A percentile compares a stretch with the other conserved stretches of the same genome.
phyloP scores from a whole-genome alignment of 2,113 vertebrate species.

The Arizona elegans region DNA sequence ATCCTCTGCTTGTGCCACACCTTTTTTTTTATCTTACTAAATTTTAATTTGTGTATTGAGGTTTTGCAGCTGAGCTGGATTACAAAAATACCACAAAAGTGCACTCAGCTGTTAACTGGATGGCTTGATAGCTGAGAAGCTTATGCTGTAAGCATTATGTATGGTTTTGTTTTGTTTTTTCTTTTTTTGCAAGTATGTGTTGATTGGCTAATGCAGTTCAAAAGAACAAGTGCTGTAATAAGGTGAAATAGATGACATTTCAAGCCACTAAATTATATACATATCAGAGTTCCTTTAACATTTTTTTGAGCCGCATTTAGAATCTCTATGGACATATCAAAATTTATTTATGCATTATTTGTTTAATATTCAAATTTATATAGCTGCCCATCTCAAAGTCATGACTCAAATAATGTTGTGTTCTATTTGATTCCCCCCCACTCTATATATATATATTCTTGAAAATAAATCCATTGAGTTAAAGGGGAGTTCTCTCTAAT shows the following conservation, averaged over 20 bases:
- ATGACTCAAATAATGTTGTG: background rate
- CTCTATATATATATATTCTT: background rate
- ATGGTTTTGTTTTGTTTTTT: constrained; percentile 23
- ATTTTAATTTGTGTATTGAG: constrained; percentile 46
- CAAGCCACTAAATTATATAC: constrained; percentile 59
- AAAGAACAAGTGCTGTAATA: constrained; percentile 40
- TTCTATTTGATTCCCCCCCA: background rate
- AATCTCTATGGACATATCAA: constrained; percentile 21
- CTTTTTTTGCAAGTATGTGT: constrained; percentile 56
- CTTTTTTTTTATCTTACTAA: constrained; percentile 45
- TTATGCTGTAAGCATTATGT: constrained; percentile 37
- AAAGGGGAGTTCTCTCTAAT: background rate
- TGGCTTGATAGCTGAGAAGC: background rate
- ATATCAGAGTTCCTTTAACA: constrained; percentile 71
- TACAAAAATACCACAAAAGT: constrained; percentile 53
- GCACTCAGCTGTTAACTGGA: constrained; percentile 16
- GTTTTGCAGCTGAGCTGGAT: constrained; percentile 41
- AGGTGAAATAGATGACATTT: constrained; percentile 60
- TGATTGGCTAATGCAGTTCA: constrained; percentile 30
- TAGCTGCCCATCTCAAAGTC: background rate
- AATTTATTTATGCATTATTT: constrained; percentile 53
- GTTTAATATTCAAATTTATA: constrained; percentile 38
- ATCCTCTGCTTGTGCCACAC: constrained; percentile 33
- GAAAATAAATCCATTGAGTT: background rate
- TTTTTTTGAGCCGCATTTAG: constrained; percentile 36